Evolutionary conservation across 2,797 vertebrate species (phyloP), one percentile per base, ranked within the genome.

Genomic region (Propithecus perrieri): DNA sequence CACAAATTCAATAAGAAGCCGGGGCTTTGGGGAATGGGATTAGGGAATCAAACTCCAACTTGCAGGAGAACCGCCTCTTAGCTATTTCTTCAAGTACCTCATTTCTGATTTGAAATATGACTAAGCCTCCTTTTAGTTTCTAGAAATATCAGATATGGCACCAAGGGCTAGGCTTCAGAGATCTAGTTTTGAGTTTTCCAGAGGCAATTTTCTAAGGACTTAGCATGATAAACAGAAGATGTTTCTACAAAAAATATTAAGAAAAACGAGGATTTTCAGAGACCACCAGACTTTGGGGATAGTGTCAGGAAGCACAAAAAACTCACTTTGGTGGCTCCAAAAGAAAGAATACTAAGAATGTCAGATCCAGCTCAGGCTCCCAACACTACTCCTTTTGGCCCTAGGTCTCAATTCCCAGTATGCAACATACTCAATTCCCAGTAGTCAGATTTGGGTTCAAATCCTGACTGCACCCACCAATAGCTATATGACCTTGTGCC

Each of bases 61-160:
- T 59, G 22, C 84, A 97, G 80, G 86, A 95, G 76, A 97, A 85
- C 72, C 87, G 71, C 94, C 95, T 98, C 97, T 57, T 95, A 71
- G 96, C 78, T 96, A 35, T 95, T 97, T 89, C 46, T 97, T 97
- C 78, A 94, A 96, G 85, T 95, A 85, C 61, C 88, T 89, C 85
- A 72, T 1, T 95, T 97, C 94, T 97, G 81, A 85, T 97, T 89
- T 98, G 93, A 97, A 97, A 96, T 87, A 85, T 61, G 92, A 96
- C 89, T 59, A 96, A 96, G 91, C 26, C 18, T 65, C 53, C 78
- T 92, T 93, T 95, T 85, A 94, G 59, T 15, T 78, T 96, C 81
- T 92, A 67, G 71, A 96, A 96, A 78, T n/a, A 78, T 41, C 33
- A 95, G 90, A 88, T n/a, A 53, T 28, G 28, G 9, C 28, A 79